These are phyloP conservation scores for Cynoglossus semilaevis DNA, from an alignment of 2,113 vertebrate species.

Conservation along the genomic window DNA sequence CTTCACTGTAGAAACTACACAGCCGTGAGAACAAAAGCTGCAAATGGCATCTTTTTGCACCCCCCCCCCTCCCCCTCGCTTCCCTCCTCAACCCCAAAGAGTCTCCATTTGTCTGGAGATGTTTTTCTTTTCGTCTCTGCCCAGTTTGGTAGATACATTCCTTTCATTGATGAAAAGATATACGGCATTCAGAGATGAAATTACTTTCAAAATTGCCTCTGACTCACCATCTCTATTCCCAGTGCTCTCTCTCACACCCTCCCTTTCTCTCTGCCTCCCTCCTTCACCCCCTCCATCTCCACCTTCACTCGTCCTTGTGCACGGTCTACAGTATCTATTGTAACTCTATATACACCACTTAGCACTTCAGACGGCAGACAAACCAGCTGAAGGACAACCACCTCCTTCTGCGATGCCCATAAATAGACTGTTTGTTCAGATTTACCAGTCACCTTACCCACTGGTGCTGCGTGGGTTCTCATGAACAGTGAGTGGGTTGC, in stretches of 20 bases:
- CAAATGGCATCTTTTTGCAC: conserved; percentile 18
- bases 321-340: conserved; percentile 63
- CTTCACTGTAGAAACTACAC: no score
- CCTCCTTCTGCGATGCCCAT: conserved; percentile 58
- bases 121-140: conserved; percentile 37
- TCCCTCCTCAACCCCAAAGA: not conserved
- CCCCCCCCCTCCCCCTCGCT: not conserved
- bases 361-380: conserved; percentile 66
- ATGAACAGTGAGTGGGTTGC: conserved; percentile 47
- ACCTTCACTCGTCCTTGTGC: conserved; percentile 73
- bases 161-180: conserved; percentile 74
- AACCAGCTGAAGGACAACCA: conserved; percentile 65
- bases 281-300: conserved; percentile 24
- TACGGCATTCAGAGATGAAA: conserved; percentile 68
- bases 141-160: conserved; percentile 62
- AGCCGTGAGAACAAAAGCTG: not conserved
- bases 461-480: conserved; percentile 53
- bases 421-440: conserved; percentile 70
- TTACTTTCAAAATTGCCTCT: conserved; percentile 70
- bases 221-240: conserved; percentile 72
- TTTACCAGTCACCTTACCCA: conserved; percentile 63
- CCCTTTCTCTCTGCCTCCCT: conserved; percentile 16
- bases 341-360: conserved; percentile 76
- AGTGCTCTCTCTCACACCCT: conserved; percentile 30
- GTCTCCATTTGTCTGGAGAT: conserved; percentile 44